These are phyloP conservation scores for Oreohelix idahoensis DNA, from an alignment of 1,140 invertebrate genomes.

Conservation along the genomic window DNA sequence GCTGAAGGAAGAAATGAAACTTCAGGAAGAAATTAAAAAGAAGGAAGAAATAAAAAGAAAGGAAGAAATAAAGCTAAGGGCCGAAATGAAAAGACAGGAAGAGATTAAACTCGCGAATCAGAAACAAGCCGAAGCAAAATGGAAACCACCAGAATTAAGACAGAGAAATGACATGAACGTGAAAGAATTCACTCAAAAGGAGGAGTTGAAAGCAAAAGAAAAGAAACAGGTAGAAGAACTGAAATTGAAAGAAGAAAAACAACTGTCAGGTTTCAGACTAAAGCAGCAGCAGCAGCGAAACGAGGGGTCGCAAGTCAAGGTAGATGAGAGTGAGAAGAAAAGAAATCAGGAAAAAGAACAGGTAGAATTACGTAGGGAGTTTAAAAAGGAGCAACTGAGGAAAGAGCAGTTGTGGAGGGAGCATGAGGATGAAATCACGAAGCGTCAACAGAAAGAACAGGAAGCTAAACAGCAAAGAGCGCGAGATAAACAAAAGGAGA, in stretches of 20 bases:
- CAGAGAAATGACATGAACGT: not conserved
- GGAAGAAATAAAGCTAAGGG: conserved; percentile 11
- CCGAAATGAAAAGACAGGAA: not conserved
- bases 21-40: not conserved
- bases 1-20: not conserved
- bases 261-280: not conserved
- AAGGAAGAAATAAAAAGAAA: not conserved
- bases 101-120: conserved; percentile 10
- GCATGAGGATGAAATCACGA: conserved; percentile 2
- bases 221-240: not conserved
- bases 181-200: not conserved
- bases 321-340: not conserved
- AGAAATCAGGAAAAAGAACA: not conserved
- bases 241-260: not conserved
- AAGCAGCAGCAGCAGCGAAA: not conserved
- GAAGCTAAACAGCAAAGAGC: not conserved
- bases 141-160: not conserved
- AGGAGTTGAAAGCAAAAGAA: not conserved
- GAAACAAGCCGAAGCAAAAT: not conserved
- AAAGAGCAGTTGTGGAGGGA: conserved; percentile 28
- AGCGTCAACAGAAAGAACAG: not conserved
- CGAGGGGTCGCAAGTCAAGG: not conserved
- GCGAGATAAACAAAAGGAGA: not conserved
- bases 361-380: conserved; percentile 14
- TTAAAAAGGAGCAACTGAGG: conserved; percentile 28